Conservation (phyloP, 2,113 vertebrate genomes). For the Cettia cetti region DNA sequence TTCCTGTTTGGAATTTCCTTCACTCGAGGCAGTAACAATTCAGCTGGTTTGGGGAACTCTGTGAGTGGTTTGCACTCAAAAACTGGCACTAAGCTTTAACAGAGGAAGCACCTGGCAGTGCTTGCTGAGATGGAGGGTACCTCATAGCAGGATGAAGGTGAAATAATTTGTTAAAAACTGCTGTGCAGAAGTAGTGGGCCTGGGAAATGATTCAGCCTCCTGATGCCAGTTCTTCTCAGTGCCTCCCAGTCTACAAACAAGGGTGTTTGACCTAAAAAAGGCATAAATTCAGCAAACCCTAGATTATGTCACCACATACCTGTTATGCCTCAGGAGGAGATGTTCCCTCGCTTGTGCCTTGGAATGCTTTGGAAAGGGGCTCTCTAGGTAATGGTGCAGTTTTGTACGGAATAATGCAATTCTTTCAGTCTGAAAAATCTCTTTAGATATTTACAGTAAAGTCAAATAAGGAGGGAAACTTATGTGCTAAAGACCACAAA, state of each 20-base stretch:
- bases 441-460: not conserved
- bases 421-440: not conserved
- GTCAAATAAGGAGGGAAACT: not conserved
- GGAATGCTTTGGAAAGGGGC: not conserved
- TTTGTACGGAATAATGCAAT: not conserved
- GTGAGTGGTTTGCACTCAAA: not conserved
- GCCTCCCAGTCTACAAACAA: not conserved
- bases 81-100: not conserved
- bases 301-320: not conserved
- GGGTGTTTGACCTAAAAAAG: not conserved
- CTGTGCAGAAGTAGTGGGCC: rapidly evolving
- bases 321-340: not conserved
- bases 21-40: not conserved
- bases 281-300: not conserved
- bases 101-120: not conserved
- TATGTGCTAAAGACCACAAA: not conserved
- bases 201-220: not conserved
- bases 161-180: not conserved
- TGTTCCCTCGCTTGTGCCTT: not conserved
- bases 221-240: not conserved
- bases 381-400: not conserved
- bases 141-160: not conserved
- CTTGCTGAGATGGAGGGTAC: not conserved
- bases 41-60: not conserved
- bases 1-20: not conserved